Percentiles rank a stretch among this genome's conserved stretches.
Evolutionary conservation across 2,888 invertebrate species (phyloP).

Genomic region (Gryllus longicercus): DNA sequence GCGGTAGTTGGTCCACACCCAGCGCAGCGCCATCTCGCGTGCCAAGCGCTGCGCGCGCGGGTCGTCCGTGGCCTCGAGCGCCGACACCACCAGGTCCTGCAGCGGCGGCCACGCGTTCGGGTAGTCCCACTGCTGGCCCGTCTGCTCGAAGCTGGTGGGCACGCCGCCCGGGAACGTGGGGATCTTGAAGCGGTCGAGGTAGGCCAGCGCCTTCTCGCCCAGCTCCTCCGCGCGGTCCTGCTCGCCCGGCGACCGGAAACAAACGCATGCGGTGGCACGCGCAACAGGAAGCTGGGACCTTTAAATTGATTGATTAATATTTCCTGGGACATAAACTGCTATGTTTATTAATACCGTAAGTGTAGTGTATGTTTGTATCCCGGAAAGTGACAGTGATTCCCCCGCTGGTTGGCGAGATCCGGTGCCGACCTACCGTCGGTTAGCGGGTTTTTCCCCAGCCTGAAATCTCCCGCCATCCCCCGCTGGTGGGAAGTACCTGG

Average conservation of each 20-base stretch:
- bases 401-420: too few species aligned
- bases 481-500: too few species aligned
- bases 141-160: conserved; percentile 61
- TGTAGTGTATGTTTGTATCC: too few species aligned
- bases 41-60: conserved; percentile 57
- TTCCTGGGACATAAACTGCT: too few species aligned
- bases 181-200: conserved; percentile 6
- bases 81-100: conserved; percentile 69
- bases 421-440: too few species aligned
- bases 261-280: conserved; percentile 68
- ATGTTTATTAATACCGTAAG: too few species aligned
- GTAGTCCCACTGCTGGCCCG: conserved; percentile 75
- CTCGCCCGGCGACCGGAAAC: conserved; percentile 52
- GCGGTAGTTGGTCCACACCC: conserved; percentile 64
- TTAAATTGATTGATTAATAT: too few species aligned
- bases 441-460: too few species aligned
- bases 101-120: conserved; percentile 85
- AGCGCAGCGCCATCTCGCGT: conserved; percentile 62
- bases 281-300: too few species aligned
- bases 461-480: too few species aligned
- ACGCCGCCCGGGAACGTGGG: conserved; percentile 61
- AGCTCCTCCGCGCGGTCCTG: conserved; percentile 51
- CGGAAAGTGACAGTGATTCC: too few species aligned
- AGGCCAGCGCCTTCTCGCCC: conserved; percentile 56
- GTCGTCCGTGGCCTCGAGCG: conserved; percentile 51